Percentiles rank a stretch among this genome's conserved stretches.
phyloP scores from a whole-genome alignment of 2,797 vertebrate species.

The Taenioides sp. region DNA sequence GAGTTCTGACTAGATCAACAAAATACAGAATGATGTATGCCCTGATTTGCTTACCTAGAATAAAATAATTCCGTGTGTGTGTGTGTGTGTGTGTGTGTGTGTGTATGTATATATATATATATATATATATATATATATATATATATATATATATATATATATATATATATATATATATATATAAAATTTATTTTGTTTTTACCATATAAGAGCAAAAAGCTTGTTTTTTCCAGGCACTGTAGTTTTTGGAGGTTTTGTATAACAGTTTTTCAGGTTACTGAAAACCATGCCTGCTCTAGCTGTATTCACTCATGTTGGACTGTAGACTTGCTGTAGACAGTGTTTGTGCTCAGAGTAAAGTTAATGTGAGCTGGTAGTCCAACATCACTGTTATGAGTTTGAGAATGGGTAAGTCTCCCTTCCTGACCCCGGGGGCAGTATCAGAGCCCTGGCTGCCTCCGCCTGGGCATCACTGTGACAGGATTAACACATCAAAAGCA shows the following conservation, averaged over 20 bases:
- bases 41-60: background rate
- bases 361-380: conserved; percentile 66
- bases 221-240: background rate
- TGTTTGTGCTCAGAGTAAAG: conserved; percentile 49
- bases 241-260: background rate
- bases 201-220: background rate
- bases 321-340: conserved; percentile 22
- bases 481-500: conserved; percentile 82
- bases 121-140: no score
- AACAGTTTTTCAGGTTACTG: conserved; percentile 12
- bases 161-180: no score
- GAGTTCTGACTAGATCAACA: background rate
- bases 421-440: conserved; percentile 70
- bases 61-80: no score
- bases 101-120: no score
- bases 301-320: conserved; percentile 30
- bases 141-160: no score
- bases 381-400: conserved; percentile 61
- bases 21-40: no score
- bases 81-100: no score
- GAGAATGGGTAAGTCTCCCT: conserved; percentile 55
- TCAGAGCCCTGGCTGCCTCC: conserved; percentile 65
- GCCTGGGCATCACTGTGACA: conserved; percentile 77
- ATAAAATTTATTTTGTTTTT: no score
- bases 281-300: conserved; percentile 22